Evolutionary conservation across 2,888 invertebrate species (phyloP), one percentile per base, ranked within the genome.

Genomic region (Limenitis camilla): DNA sequence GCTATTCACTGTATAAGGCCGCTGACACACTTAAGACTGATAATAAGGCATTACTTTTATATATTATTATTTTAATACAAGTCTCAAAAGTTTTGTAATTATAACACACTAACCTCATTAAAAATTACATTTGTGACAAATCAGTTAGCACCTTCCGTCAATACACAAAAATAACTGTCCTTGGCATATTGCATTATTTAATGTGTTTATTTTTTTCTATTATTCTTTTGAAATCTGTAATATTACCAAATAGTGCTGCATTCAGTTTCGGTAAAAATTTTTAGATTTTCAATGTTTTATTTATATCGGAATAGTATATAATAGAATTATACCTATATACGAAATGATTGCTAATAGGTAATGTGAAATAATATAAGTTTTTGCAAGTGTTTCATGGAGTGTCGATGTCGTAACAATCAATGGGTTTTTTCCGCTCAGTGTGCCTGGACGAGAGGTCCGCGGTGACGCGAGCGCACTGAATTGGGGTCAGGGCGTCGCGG

Each of bases 401-500:
- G 11, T 36, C 11, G 38, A 46, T 59, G 60, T 60, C 51, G 60
- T 56, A 59, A 59, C 43, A 53, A 53, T 51, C 60, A 59, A 60
- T 60, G 60, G 60, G 60, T 60, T 60, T 84, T 86, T 86, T 86
- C 85, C 86, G 77, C 76, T 77, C 71, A 71, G 74, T 78, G 65
- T 75, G 83, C 76, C 79, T 77, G 85, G 86, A 83, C 80, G 77
- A 81, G 78, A 77, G 78, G 78, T 76, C 78, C 80, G 85, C 79
- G 77, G 85, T 89, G 89, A 85, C 84, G 85, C 81, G 83, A 79
- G 82, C 78, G 78, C 78, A 71, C 69, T 76, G 71, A 70, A 86
- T 85, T 85, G 84, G 74, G 86, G 87, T 87, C 84, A 86, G 83
- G 84, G 86, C 85, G 81, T 76, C 85, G 85, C 83, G 85, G 86